Evolutionary conservation across 2,888 invertebrate species (phyloP).

Genomic region (Andrena chrysosceles): DNA sequence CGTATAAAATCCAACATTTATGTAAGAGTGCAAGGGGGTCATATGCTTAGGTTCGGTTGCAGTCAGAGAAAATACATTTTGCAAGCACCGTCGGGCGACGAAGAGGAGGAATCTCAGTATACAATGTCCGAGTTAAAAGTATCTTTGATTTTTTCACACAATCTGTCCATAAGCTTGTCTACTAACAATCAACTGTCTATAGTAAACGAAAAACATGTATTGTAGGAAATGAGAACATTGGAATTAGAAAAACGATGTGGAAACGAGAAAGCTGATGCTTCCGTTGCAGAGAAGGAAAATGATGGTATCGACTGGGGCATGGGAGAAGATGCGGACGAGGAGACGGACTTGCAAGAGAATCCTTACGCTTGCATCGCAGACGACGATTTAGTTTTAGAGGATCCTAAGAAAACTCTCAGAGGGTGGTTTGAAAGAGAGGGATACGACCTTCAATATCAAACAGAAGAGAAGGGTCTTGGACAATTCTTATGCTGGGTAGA

Average conservation of each 20-base stretch:
- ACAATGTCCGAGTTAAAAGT: conserved; percentile 91
- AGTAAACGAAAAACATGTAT: neutral
- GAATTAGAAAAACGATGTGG: conserved; percentile 80
- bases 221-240: conserved; percentile 75
- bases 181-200: neutral
- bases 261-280: neutral
- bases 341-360: conserved; percentile 92
- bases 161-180: neutral
- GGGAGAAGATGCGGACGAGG: conserved; percentile 96
- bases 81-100: conserved; percentile 94
- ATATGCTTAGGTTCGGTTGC: conserved; percentile 96
- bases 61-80: conserved; percentile 94
- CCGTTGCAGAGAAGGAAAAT: conserved; percentile 86
- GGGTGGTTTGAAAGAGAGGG: conserved; percentile 98
- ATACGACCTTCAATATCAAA: conserved; percentile 93
- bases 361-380: conserved; percentile 93
- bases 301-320: conserved; percentile 97
- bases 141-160: neutral
- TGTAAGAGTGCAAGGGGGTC: conserved; percentile 93
- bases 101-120: conserved; percentile 94
- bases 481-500: conserved; percentile 92
- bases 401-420: conserved; percentile 97
- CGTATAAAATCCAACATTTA: conserved; percentile 91
- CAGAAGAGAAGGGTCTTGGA: conserved; percentile 93
- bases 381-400: conserved; percentile 95